Base-by-base conservation (phyloP, 2,113 vertebrate species). In the Hipposideros armiger region DNA sequence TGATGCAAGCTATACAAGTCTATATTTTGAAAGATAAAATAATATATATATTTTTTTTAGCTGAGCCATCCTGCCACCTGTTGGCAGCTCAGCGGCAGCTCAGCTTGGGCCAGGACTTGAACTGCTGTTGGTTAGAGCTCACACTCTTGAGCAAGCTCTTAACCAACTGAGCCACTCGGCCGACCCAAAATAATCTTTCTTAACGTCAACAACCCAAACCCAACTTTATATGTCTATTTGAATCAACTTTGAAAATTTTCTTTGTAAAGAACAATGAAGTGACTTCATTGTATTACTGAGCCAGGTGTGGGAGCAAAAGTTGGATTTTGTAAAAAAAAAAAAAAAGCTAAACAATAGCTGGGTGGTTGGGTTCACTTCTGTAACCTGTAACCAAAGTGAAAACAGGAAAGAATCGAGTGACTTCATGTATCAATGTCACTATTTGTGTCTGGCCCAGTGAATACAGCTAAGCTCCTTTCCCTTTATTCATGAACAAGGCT, bases 301-400 rank as follows among this genome's bases (percentile, higher is more conserved):
- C 52, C 78, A 92, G 82, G 9, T 81, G 56, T 84, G 88, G 66
- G 42, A 76, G 50, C 47, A 93, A 40, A 91, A 84, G 24, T 64
- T 84, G n/a, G 88, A 58, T 74, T 96, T 83, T 76, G 17, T 69
- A 45, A 36, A 56, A 36, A 36, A 36, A 36, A 36, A 36, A 36
- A 36, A 36, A 36, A 40, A 40, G 32, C 26, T 4, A 10, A 50
- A 78, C n/a, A 64, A 7, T 19, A 24, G 22, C 8, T 9, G 54
- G 32, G 17, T 16, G 26, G 28, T 56, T 73, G 62, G 42, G 26
- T 86, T 74, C 20, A 7, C 66, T 86, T 74, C 54, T 69, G 67
- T 52, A 15, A 15, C 69, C 88, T 42, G 24, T 80, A 47, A 86
- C 64, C 32, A 16, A 36, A 40, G 17, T 2, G 52, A 80, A 54